Evolutionary conservation across 1,140 invertebrate genomes (phyloP).

Genomic region (Anastrepha ludens): DNA sequence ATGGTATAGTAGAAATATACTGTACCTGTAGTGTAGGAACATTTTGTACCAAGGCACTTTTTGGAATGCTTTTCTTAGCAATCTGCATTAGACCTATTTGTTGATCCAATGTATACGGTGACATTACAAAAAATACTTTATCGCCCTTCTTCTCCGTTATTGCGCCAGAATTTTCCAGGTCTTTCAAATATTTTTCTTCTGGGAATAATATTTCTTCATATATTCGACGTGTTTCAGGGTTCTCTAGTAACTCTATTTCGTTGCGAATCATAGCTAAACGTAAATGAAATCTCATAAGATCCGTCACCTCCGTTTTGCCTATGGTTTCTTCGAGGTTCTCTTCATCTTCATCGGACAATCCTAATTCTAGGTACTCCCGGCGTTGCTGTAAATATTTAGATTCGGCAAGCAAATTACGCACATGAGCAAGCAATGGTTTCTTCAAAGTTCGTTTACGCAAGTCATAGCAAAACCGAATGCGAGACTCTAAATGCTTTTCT

Average conservation of each 20-base stretch:
- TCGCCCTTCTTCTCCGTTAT: slow-evolving; percentile 59
- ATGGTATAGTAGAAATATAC: background rate
- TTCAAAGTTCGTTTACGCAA: slow-evolving; percentile 76
- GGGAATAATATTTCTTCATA: slow-evolving; percentile 65
- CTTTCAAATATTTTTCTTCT: slow-evolving; percentile 62
- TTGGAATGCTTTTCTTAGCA: slow-evolving; percentile 62
- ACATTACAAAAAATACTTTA: slow-evolving; percentile 76
- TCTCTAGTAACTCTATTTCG: slow-evolving; percentile 79
- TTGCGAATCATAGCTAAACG: slow-evolving; percentile 78
- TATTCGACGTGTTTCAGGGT: slow-evolving; percentile 77
- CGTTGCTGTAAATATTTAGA: slow-evolving; percentile 76
- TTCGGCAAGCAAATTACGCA: slow-evolving; percentile 77
- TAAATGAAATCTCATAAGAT: slow-evolving; percentile 77
- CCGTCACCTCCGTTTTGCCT: slow-evolving; percentile 71
- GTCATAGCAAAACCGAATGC: slow-evolving; percentile 78
- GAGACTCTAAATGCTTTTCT: slow-evolving; percentile 76
- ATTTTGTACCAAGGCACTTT: slow-evolving; percentile 58
- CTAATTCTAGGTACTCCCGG: slow-evolving; percentile 74
- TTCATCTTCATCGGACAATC: slow-evolving; percentile 74
- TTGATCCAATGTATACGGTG: slow-evolving; percentile 71
- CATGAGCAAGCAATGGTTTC: slow-evolving; percentile 74
- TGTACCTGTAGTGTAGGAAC: background rate
- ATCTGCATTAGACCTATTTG: slow-evolving; percentile 74
- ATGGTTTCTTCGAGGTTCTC: slow-evolving; percentile 62
- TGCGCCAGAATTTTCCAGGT: slow-evolving; percentile 58